Evolutionary conservation across 1,140 invertebrate genomes (phyloP), one percentile per base, ranked within the genome.

Genomic region (Holcopasites calliopsidis): DNA sequence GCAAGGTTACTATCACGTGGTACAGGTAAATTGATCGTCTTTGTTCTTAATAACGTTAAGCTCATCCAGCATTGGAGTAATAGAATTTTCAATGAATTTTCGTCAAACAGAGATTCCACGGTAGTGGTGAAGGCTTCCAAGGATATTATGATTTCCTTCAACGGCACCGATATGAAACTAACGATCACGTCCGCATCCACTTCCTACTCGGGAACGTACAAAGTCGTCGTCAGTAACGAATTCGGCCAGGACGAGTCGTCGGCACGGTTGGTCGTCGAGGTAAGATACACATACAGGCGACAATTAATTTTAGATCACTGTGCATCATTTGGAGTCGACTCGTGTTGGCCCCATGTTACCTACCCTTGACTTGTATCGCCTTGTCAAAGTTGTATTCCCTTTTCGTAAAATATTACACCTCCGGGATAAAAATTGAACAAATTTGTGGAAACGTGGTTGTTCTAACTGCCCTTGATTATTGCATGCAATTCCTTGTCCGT

Each of bases 1-100:
- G 95, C 79, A 96, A 95, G 76, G 94, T 95, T 72, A 95, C 94
- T 80, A 93, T 97, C 26, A 95, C 94, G n/a, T 98, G 97, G 97
- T 97, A 95, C 87, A 97, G 95, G 93, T 94, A 90, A 87, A 91
- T 88, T 33, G 1, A 21, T 50, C n/a, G 40, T n/a, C 62, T 72
- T 54, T 44, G 52, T 65, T 75, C 13, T 1, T 2, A 1, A 10
- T 31, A 10, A 4, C 18, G 16, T n/a, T 8, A 31, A 18, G 6
- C n/a, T 8, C 61, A 49, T 8, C 0, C 11, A 8, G 0, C 2
- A n/a, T 10, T 18, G 42, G 3, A 11, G n/a, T 47, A 47, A 18
- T 47, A 18, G 44, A 47, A 0, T 13, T 47, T 47, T 0, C 16
- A 2, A 38, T 16, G 11, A 1, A 16, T 69, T 57, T 42, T 31